Evolutionary conservation across 92 coral and sea anemone genomes (phyloP).

Genomic region (Porites divaricata): DNA sequence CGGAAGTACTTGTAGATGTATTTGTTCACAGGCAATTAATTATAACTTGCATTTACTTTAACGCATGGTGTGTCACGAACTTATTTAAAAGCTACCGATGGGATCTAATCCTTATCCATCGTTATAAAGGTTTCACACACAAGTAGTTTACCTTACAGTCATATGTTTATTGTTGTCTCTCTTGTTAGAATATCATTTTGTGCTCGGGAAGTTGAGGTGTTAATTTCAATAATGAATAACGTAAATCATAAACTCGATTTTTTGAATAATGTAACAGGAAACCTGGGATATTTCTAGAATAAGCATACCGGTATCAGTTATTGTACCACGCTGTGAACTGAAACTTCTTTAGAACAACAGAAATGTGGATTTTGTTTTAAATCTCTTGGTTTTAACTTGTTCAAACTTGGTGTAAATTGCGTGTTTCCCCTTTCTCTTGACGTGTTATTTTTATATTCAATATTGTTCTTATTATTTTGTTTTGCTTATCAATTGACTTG

Average conservation of each 20-base stretch:
- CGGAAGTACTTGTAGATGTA: conserved; percentile 38
- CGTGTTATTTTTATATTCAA: not conserved
- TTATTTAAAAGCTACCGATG: no score
- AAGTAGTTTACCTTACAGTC: not conserved
- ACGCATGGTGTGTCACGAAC: conserved; percentile 12
- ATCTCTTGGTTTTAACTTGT: not conserved
- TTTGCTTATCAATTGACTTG: not conserved
- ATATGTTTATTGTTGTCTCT: not conserved
- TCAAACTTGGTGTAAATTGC: not conserved
- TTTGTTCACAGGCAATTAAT: conserved; percentile 40
- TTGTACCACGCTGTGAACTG: not conserved
- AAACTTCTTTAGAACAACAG: not conserved
- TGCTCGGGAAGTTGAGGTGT: not conserved
- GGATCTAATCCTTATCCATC: not conserved
- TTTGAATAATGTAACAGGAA: not conserved
- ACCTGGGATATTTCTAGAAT: not conserved
- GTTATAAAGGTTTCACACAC: not conserved
- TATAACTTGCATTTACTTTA: not conserved
- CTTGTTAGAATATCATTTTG: not conserved
- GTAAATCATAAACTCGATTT: not conserved
- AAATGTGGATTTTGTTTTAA: not conserved
- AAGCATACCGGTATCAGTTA: not conserved
- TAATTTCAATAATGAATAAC: conserved; percentile 14
- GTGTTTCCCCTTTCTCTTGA: not conserved
- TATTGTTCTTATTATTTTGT: not conserved